Evolutionary conservation across 2,888 invertebrate genomes (phyloP).

Genomic region (Steinernema carpocapsae): DNA sequence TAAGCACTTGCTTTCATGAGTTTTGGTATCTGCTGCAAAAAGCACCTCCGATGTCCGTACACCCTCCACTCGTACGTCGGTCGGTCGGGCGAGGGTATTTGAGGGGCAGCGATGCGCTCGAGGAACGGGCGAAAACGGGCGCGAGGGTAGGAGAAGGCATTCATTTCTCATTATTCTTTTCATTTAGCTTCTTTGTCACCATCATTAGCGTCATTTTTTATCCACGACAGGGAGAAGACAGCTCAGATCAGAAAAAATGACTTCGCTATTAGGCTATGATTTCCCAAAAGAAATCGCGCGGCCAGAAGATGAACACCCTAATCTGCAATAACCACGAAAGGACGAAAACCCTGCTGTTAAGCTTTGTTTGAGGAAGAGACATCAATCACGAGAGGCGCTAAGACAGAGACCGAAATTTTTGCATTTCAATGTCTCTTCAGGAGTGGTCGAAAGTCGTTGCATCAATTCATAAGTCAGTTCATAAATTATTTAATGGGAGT

Average conservation of each 20-base stretch:
- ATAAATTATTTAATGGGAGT: slow-evolving; percentile 3
- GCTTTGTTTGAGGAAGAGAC: neutral
- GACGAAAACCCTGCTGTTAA: slow-evolving; percentile 17
- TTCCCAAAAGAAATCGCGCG: slow-evolving; percentile 11
- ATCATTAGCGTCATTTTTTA: slow-evolving; percentile 33
- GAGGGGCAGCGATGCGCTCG: neutral
- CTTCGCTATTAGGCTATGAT: slow-evolving; percentile 8
- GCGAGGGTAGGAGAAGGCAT: neutral
- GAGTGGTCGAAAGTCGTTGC: neutral
- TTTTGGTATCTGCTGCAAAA: neutral
- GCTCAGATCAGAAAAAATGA: slow-evolving; percentile 15
- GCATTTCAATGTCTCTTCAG: neutral
- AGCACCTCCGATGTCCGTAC: neutral
- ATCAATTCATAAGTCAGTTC: slow-evolving; percentile 13
- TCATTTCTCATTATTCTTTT: slow-evolving; percentile 34
- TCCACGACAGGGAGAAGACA: slow-evolving; percentile 1
- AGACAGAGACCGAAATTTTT: neutral
- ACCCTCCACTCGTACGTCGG: neutral
- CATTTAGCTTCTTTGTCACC: slow-evolving; percentile 28
- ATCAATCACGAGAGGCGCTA: neutral
- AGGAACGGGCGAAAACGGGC: neutral
- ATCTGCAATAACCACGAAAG: neutral
- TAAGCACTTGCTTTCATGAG: slow-evolving; percentile 4
- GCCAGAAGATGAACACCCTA: neutral
- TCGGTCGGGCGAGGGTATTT: neutral